phyloP scores from a whole-genome alignment of 1,140 invertebrate genomes.

The Vanessa tameamea region DNA sequence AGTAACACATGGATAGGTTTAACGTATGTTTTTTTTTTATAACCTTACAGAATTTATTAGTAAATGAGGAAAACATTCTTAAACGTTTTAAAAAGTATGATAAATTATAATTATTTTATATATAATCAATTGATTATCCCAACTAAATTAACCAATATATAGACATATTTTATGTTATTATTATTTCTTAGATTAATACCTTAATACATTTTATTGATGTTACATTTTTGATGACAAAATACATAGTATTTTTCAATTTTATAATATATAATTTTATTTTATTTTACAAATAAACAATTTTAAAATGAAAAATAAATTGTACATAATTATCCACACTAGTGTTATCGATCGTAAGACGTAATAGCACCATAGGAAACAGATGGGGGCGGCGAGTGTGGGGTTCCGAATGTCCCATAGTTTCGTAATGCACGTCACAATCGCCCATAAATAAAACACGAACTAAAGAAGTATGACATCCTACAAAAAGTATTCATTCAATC shows the following conservation, averaged over 20 bases:
- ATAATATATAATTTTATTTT: too few relatives aligned
- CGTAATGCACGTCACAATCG: constrained; percentile 39
- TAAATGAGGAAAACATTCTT: too few relatives aligned
- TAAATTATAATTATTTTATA: too few relatives aligned
- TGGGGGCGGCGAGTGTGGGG: constrained; percentile 63
- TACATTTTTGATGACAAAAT: too few relatives aligned
- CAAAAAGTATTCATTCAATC: not conserved
- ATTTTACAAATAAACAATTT: not conserved
- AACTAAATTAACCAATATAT: too few relatives aligned
- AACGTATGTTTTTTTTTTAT: not conserved
- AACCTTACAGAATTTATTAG: not conserved
- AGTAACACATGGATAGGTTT: constrained; percentile 33
- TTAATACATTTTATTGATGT: too few relatives aligned
- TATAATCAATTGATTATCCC: too few relatives aligned
- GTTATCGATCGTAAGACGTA: constrained; percentile 41
- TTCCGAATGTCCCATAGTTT: constrained; percentile 57
- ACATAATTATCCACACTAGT: constrained; percentile 24
- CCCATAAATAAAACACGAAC: constrained; percentile 22
- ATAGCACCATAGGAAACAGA: constrained; percentile 62
- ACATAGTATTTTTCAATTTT: too few relatives aligned
- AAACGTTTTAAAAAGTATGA: too few relatives aligned
- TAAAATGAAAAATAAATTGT: not conserved
- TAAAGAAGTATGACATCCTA: constrained; percentile 1
- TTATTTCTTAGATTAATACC: too few relatives aligned
- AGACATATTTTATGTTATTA: too few relatives aligned